Conservation (phyloP, 2,888 invertebrate species). For the Drosophila picticornis region DNA sequence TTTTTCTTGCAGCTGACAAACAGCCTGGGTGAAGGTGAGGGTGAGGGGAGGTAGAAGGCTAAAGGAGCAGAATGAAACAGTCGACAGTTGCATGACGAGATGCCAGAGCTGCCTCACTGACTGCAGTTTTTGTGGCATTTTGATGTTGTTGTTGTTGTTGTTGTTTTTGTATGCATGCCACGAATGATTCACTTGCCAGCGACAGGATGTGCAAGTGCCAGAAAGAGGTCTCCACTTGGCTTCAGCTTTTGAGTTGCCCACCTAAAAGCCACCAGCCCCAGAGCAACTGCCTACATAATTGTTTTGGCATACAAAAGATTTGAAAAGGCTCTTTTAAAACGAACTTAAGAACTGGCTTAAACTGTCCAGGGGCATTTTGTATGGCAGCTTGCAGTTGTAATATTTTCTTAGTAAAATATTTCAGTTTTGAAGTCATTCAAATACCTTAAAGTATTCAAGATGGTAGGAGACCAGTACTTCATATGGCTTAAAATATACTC, state of each 20-base stretch:
- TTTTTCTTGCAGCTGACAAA: conserved; percentile 64
- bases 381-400: not conserved
- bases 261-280: conserved; percentile 43
- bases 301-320: conserved; percentile 56
- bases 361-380: conserved; percentile 10
- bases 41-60: not conserved
- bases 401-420: not conserved
- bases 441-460: not conserved
- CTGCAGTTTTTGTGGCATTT: conserved; percentile 66
- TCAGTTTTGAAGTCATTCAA: too few relatives aligned
- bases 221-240: conserved; percentile 70
- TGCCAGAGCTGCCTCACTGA: conserved; percentile 68
- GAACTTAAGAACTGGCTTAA: conserved; percentile 23
- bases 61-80: conserved; percentile 54
- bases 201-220: conserved; percentile 77
- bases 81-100: conserved; percentile 80
- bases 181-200: conserved; percentile 74
- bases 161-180: conserved; percentile 62
- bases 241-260: conserved; percentile 54
- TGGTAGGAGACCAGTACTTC: not conserved
- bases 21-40: conserved; percentile 21
- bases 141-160: conserved; percentile 9
- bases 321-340: conserved; percentile 30
- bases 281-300: conserved; percentile 44
- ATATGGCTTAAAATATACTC: not conserved